Conservation (phyloP, 2,888 invertebrate genomes). For the Callyntrura guangdongensis region DNA sequence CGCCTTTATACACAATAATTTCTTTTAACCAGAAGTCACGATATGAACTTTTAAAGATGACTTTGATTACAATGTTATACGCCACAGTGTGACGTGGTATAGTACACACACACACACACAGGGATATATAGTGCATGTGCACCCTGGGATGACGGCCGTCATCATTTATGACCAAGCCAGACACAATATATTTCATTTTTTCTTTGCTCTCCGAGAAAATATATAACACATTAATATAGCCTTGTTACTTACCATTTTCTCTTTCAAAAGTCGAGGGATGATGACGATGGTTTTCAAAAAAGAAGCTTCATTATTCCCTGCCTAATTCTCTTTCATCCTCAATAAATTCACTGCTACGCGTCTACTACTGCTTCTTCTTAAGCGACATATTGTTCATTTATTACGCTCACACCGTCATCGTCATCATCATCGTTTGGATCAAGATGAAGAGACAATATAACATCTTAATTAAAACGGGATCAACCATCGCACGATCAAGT, state of each 20-base stretch:
- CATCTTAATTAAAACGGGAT: slow-evolving; percentile 79
- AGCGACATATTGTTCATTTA: slow-evolving; percentile 45
- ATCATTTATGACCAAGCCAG: no score
- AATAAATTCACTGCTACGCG: not conserved
- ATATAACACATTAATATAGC: slow-evolving; percentile 11
- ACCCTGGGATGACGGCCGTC: not conserved
- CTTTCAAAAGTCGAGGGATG: not conserved
- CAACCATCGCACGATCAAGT: slow-evolving; percentile 40
- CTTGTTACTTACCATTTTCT: not conserved
- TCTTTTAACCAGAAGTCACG: slow-evolving; percentile 50
- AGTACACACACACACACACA: no score
- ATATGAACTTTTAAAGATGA: slow-evolving; percentile 67
- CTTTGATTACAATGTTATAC: slow-evolving; percentile 62
- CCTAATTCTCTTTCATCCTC: not conserved
- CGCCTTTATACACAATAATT: not conserved
- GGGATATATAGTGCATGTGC: not conserved
- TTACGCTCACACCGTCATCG: slow-evolving; percentile 29
- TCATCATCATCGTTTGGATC: not conserved
- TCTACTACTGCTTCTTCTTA: slow-evolving; percentile 11
- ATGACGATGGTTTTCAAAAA: not conserved
- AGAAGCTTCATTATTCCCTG: slow-evolving; percentile 58
- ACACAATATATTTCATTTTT: not conserved
- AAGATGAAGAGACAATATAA: slow-evolving; percentile 67
- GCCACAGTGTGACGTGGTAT: not conserved
- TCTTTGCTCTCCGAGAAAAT: not conserved